phyloP scores from a whole-genome alignment of 2,888 invertebrate genomes.

The Ceratothoa steindachneri region DNA sequence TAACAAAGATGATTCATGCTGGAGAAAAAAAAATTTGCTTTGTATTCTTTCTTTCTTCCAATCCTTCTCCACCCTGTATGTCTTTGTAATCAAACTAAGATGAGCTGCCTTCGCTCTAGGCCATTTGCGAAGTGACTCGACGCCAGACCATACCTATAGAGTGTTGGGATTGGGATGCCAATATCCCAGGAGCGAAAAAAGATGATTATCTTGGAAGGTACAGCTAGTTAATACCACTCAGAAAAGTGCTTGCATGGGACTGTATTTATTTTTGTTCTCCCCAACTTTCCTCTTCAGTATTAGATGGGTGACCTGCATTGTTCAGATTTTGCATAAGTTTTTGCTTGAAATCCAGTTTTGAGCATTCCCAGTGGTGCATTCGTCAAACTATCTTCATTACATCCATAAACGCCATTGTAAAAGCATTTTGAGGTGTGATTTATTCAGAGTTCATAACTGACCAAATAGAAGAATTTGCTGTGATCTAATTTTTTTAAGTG shows the following conservation, averaged over 20 bases:
- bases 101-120: conserved; percentile 24
- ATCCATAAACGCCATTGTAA: too few relatives aligned
- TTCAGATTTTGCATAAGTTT: too few relatives aligned
- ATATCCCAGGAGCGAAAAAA: conserved; percentile 42
- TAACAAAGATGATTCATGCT: too few relatives aligned
- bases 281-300: neutral
- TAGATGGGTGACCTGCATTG: neutral
- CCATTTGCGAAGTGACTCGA: conserved; percentile 34
- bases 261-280: neutral
- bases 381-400: too few relatives aligned
- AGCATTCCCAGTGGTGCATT: too few relatives aligned
- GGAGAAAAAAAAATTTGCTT: too few relatives aligned
- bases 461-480: too few relatives aligned
- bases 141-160: conserved; percentile 34
- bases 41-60: neutral
- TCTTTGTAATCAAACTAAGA: neutral
- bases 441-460: too few relatives aligned
- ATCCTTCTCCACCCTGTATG: neutral
- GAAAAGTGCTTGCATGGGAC: neutral
- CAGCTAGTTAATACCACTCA: too few relatives aligned
- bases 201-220: conserved; percentile 47
- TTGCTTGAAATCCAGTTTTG: too few relatives aligned
- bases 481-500: too few relatives aligned
- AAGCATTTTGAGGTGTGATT: too few relatives aligned
- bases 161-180: conserved; percentile 47